These are phyloP conservation scores for Batillaria attramentaria DNA, from an alignment of 1,140 invertebrate genomes.

Conservation along the genomic window DNA sequence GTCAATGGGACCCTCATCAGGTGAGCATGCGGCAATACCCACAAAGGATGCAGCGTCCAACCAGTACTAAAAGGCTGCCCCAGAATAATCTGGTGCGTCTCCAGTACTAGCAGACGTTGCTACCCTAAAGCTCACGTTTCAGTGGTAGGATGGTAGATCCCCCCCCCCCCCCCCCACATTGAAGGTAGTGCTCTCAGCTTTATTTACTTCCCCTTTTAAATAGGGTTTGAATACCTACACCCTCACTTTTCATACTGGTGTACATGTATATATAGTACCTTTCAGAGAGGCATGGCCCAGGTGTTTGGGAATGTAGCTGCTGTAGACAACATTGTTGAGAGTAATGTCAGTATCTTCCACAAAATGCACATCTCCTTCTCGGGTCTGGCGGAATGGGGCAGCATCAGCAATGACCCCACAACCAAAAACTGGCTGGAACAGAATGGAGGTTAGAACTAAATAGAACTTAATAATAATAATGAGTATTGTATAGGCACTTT, in stretches of 20 bases:
- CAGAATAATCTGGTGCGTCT: too few relatives aligned
- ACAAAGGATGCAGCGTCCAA: too few relatives aligned
- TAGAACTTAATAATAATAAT: background rate
- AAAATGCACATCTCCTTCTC: conserved; percentile 63
- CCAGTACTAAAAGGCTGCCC: too few relatives aligned
- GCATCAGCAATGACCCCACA: conserved; percentile 51
- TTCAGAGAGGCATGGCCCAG: conserved; percentile 61
- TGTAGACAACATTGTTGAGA: conserved; percentile 52
- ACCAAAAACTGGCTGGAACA: conserved; percentile 64
- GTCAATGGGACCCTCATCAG: too few relatives aligned
- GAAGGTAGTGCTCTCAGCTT: too few relatives aligned
- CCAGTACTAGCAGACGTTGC: too few relatives aligned
- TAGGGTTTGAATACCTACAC: background rate
- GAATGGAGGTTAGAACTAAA: background rate
- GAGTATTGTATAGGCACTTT: background rate
- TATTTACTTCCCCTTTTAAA: too few relatives aligned
- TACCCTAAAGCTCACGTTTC: background rate
- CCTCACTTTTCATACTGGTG: background rate
- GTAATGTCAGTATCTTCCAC: conserved; percentile 60
- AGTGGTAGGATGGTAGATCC: background rate
- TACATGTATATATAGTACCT: conserved; percentile 41
- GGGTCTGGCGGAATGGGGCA: conserved; percentile 53
- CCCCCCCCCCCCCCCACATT: background rate
- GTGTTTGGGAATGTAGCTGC: conserved; percentile 53
- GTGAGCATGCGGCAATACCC: too few relatives aligned